These are phyloP conservation scores for Lota lota DNA, from an alignment of 2,113 vertebrate species.

Conservation along the genomic window DNA sequence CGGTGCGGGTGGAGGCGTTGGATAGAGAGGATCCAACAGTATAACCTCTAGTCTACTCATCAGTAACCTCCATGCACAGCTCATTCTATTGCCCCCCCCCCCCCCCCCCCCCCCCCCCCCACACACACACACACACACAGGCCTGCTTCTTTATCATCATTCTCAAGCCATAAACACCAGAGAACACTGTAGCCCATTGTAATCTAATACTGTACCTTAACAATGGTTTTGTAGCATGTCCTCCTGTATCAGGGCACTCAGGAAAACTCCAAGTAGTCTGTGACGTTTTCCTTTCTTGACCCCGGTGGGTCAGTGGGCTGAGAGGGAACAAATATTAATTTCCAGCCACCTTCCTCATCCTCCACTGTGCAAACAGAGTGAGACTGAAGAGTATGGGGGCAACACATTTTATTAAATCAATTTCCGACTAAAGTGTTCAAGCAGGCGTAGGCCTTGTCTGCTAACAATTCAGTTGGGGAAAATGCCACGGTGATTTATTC, in stretches of 20 bases:
- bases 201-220: conserved; percentile 37
- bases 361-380: background rate
- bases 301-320: background rate
- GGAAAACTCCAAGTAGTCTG: conserved; percentile 41
- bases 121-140: too few relatives aligned
- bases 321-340: background rate
- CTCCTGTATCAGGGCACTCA: conserved; percentile 49
- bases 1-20: conserved; percentile 19
- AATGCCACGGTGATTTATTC: background rate
- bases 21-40: conserved; percentile 55
- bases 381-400: background rate
- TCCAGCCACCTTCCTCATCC: background rate
- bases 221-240: conserved; percentile 34
- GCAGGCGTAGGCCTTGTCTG: background rate
- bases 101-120: conserved; percentile 1
- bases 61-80: conserved; percentile 37
- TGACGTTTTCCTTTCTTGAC: background rate
- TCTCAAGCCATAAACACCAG: conserved; percentile 49
- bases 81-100: conserved; percentile 13
- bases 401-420: background rate
- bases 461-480: background rate
- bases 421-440: background rate
- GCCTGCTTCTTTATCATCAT: conserved; percentile 29
- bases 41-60: conserved; percentile 46
- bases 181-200: background rate